Conservation (phyloP, 2,888 invertebrate genomes). For the Cotesia congregata region DNA sequence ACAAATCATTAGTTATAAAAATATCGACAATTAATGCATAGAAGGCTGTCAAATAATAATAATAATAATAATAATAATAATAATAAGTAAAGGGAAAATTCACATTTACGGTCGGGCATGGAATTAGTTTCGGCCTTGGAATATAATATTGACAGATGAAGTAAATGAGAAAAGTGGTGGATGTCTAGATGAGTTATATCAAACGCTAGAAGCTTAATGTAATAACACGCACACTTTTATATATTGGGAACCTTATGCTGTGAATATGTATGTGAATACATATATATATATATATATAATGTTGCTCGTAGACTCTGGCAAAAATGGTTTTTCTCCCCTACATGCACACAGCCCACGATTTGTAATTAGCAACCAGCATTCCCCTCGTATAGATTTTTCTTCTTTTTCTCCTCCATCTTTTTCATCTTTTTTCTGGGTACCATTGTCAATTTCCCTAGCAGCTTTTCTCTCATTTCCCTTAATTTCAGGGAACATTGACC, state of each 20-base stretch:
- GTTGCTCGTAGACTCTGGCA: slow-evolving; percentile 40
- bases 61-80: neutral
- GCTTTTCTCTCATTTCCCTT: slow-evolving; percentile 64
- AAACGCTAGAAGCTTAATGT: slow-evolving; percentile 33
- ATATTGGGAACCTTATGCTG: slow-evolving; percentile 39
- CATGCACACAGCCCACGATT: slow-evolving; percentile 11
- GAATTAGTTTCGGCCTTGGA: slow-evolving; percentile 18
- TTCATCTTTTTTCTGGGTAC: no score
- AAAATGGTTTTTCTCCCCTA: slow-evolving; percentile 58
- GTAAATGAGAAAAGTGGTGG: slow-evolving; percentile 41
- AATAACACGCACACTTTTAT: slow-evolving; percentile 45
- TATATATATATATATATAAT: slow-evolving; percentile 32
- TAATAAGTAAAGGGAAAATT: neutral
- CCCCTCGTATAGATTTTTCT: slow-evolving; percentile 38
- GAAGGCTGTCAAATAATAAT: neutral
- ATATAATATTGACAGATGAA: slow-evolving; percentile 33
- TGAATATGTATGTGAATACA: slow-evolving; percentile 31
- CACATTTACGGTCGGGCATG: slow-evolving; percentile 9
- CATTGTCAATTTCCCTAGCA: slow-evolving; percentile 53
- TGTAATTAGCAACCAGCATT: slow-evolving; percentile 63
- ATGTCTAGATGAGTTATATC: slow-evolving; percentile 43
- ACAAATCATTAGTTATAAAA: neutral
- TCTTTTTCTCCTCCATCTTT: neutral
- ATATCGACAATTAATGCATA: neutral
- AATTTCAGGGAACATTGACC: slow-evolving; percentile 67